A percentile compares a stretch with the other conserved stretches of the same genome.
Evolutionary conservation across 1,140 invertebrate species (phyloP).

Genomic region (Zaprionus vittiger): DNA sequence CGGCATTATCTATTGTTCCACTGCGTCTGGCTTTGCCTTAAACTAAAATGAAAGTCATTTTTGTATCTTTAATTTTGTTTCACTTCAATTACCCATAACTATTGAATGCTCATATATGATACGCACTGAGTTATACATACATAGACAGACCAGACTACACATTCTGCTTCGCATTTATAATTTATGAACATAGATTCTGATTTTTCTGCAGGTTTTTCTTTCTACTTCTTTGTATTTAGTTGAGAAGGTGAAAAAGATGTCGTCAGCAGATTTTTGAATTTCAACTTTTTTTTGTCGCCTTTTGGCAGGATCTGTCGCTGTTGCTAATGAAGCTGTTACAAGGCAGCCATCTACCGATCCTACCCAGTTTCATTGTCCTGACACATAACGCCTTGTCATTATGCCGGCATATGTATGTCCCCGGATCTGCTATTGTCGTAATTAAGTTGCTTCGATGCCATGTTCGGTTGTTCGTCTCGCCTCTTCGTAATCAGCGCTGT

Average conservation of each 20-base stretch:
- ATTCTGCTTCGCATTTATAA: slow-evolving; percentile 17
- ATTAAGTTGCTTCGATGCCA: slow-evolving; percentile 45
- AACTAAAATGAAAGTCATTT: slow-evolving; percentile 83
- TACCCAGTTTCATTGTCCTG: slow-evolving; percentile 50
- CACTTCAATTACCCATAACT: slow-evolving; percentile 47
- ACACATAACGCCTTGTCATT: slow-evolving; percentile 52
- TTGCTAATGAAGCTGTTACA: slow-evolving; percentile 49
- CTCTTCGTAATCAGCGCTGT: slow-evolving; percentile 55
- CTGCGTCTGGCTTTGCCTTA: slow-evolving; percentile 14
- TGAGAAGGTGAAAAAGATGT: slow-evolving; percentile 10
- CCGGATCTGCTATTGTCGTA: slow-evolving; percentile 34
- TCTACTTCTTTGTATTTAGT: neutral
- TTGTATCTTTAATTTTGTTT: slow-evolving; percentile 71
- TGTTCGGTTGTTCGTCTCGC: slow-evolving; percentile 18
- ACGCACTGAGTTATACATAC: neutral
- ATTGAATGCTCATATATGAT: slow-evolving; percentile 30
- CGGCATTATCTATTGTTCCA: slow-evolving; percentile 66
- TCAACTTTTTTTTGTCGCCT: slow-evolving; percentile 41
- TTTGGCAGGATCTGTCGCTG: slow-evolving; percentile 33
- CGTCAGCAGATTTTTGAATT: slow-evolving; percentile 41
- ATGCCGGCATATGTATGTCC: slow-evolving; percentile 19
- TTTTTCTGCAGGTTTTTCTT: slow-evolving; percentile 15
- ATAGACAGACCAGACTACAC: neutral
- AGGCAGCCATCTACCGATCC: neutral
- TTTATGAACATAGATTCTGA: slow-evolving; percentile 11